phyloP scores from a whole-genome alignment of 2,113 vertebrate genomes.

The Illadopsis cleaveri region DNA sequence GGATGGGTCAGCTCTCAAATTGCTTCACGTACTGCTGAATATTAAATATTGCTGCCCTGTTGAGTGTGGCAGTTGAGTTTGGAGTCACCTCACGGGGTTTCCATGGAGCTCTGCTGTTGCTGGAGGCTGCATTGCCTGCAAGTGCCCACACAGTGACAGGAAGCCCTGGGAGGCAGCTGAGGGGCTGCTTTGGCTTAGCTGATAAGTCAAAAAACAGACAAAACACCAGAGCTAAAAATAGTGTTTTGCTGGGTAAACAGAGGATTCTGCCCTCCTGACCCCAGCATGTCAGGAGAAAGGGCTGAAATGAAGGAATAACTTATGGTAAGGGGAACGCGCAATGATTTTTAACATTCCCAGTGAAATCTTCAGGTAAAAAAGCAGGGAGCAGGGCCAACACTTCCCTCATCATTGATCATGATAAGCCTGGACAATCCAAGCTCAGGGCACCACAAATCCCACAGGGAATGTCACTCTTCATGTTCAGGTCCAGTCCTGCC shows the following conservation, averaged over 20 bases:
- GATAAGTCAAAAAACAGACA: neutral
- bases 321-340: neutral
- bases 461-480: fast-evolving
- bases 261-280: neutral
- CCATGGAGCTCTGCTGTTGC: neutral
- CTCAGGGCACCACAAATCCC: neutral
- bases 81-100: neutral
- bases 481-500: neutral
- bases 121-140: neutral
- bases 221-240: neutral
- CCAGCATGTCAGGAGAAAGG: fast-evolving
- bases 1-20: neutral
- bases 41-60: neutral
- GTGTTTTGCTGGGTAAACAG: neutral
- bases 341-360: neutral
- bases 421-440: fast-evolving
- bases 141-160: neutral
- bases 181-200: neutral
- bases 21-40: fast-evolving
- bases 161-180: neutral
- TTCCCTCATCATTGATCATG: neutral
- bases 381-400: neutral
- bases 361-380: neutral
- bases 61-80: fast-evolving
- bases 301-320: neutral